Conservation (phyloP, 2,113 vertebrate genomes). For the Ctenomys sociabilis region DNA sequence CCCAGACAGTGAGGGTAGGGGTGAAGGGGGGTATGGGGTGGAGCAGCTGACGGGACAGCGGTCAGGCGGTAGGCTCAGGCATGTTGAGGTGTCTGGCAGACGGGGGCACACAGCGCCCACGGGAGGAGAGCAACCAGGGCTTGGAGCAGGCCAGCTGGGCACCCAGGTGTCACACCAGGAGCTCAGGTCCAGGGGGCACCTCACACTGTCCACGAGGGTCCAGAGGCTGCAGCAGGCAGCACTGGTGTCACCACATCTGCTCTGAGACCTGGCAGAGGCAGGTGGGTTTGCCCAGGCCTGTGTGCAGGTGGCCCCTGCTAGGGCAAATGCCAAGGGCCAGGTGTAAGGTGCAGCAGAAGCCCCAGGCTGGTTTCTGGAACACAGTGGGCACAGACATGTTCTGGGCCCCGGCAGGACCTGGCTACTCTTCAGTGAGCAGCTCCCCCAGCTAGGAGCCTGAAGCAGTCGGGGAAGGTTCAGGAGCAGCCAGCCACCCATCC, state of each 20-base stretch:
- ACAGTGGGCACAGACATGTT: neutral
- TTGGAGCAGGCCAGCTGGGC: neutral
- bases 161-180: neutral
- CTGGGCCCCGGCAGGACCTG: neutral
- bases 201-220: neutral
- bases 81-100: accelerated
- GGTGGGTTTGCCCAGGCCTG: neutral
- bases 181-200: neutral
- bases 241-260: neutral
- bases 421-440: neutral
- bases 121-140: accelerated
- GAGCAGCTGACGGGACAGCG: accelerated
- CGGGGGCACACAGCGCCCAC: too few species aligned
- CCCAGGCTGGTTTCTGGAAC: neutral
- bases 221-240: accelerated
- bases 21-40: neutral
- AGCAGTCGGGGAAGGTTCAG: accelerated
- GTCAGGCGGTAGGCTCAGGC: neutral
- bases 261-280: neutral
- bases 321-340: neutral
- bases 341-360: neutral
- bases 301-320: neutral
- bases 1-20: accelerated
- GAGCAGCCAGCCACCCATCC: accelerated
- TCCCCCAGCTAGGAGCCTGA: neutral